Evolutionary conservation across 30 jellyfish, hydroid and myxozoan species (phyloP).

Genomic region (Mastigias papua): DNA sequence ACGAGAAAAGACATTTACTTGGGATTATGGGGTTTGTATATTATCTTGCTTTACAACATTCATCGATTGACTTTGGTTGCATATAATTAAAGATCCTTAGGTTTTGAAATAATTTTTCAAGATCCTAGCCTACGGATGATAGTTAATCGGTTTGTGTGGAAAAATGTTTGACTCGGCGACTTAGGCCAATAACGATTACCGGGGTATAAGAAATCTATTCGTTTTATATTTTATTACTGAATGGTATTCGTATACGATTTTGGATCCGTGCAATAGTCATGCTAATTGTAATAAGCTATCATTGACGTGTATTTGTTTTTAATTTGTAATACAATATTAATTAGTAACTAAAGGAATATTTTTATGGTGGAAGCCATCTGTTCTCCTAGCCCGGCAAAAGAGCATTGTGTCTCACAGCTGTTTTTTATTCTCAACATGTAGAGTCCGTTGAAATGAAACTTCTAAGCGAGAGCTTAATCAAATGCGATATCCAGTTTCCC

Average conservation of each 20-base stretch:
- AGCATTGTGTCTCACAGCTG: conserved; percentile 7
- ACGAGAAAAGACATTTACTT: conserved; percentile 87
- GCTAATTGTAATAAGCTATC: background rate
- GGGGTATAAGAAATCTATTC: no score
- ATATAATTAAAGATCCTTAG: background rate
- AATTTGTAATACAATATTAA: no score
- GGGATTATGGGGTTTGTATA: conserved; percentile 90
- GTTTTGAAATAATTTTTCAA: no score
- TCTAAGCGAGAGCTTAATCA: no score
- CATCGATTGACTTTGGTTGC: background rate
- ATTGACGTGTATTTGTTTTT: background rate
- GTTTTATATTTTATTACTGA: no score
- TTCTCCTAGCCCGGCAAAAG: background rate
- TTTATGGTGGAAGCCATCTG: background rate
- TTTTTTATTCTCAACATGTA: background rate
- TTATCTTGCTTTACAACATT: background rate
- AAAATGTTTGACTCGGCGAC: no score
- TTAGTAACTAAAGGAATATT: no score
- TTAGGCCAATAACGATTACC: no score
- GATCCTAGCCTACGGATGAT: no score
- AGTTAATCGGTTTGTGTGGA: no score
- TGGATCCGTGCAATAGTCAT: background rate
- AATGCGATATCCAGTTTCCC: no score
- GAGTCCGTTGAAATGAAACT: background rate
- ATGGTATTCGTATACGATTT: background rate